phyloP scores from a whole-genome alignment of 2,797 vertebrate genomes.

The Trematomus bernacchii region DNA sequence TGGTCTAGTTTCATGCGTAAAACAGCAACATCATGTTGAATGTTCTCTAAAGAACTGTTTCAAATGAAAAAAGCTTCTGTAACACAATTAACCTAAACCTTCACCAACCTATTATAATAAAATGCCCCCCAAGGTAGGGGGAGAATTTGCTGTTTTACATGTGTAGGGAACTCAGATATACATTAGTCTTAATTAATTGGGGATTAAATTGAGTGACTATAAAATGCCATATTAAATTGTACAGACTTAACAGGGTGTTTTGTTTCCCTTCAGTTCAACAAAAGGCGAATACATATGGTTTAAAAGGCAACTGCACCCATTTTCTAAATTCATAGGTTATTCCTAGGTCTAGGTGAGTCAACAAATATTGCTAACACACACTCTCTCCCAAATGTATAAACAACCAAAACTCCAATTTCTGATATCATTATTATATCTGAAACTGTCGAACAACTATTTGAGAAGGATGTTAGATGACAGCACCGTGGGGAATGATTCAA shows the following conservation, averaged over 20 bases:
- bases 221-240: not conserved
- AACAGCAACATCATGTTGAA: too few species aligned
- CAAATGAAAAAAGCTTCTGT: not conserved
- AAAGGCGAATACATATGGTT: not conserved
- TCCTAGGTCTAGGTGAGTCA: too few species aligned
- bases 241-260: not conserved
- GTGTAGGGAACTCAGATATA: not conserved
- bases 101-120: not conserved
- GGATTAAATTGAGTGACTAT: not conserved
- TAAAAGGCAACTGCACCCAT: too few species aligned
- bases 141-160: not conserved
- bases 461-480: too few species aligned
- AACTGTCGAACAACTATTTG: too few species aligned
- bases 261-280: not conserved
- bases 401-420: too few species aligned
- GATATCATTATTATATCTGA: too few species aligned
- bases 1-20: not conserved
- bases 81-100: too few species aligned
- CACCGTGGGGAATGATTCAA: too few species aligned
- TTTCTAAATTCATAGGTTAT: too few species aligned
- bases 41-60: not conserved
- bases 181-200: not conserved
- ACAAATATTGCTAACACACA: too few species aligned
- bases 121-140: not conserved
- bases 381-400: too few species aligned